Conservation (phyloP, 1,140 invertebrate genomes). For the Rhagoletis pomonella region DNA sequence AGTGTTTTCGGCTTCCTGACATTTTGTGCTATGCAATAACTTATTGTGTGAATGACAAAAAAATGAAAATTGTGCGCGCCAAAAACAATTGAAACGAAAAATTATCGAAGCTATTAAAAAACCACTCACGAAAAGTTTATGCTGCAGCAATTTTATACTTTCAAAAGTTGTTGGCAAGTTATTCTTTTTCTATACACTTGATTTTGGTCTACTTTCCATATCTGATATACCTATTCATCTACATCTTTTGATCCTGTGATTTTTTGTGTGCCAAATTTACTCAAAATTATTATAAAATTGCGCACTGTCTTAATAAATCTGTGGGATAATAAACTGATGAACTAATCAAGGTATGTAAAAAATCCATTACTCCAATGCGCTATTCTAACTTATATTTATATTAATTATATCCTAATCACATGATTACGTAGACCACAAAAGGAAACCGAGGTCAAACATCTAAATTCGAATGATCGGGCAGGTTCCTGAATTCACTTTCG, state of each 20-base stretch:
- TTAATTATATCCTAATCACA: too few relatives aligned
- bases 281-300: background rate
- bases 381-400: too few relatives aligned
- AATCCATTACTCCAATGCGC: too few relatives aligned
- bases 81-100: background rate
- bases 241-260: constrained; percentile 14
- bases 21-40: background rate
- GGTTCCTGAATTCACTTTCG: too few relatives aligned
- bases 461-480: too few relatives aligned
- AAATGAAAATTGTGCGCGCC: background rate
- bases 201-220: background rate
- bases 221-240: background rate
- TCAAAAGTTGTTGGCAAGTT: constrained; percentile 15
- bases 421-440: too few relatives aligned
- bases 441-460: too few relatives aligned
- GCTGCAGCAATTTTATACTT: background rate
- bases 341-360: background rate
- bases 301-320: background rate
- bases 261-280: background rate
- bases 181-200: background rate
- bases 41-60: background rate
- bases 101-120: background rate
- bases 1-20: background rate
- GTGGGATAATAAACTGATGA: background rate
- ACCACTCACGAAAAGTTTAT: background rate